phyloP scores from a whole-genome alignment of 2,113 vertebrate species.

The Hyperoodon ampullatus region DNA sequence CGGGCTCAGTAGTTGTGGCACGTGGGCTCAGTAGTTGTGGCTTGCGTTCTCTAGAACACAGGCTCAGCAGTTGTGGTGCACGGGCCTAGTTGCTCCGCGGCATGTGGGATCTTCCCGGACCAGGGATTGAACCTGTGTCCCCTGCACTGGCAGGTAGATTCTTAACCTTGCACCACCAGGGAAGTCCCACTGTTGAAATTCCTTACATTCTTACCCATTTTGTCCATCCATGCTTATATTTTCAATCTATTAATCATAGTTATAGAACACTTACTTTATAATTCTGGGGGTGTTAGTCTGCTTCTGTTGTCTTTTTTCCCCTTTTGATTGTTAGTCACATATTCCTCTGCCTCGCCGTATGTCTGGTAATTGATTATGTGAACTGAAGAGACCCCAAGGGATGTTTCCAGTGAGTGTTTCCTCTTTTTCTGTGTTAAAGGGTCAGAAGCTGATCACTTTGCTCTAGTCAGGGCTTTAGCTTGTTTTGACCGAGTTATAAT shows the following conservation, averaged over 20 bases:
- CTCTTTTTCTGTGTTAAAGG: not conserved
- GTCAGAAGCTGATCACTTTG: not conserved
- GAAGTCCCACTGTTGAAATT: not conserved
- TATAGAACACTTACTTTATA: not conserved
- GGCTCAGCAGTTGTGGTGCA: too few relatives aligned
- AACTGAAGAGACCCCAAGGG: not conserved
- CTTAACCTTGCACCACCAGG: too few relatives aligned
- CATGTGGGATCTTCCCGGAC: too few relatives aligned
- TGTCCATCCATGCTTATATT: not conserved
- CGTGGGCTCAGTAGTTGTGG: too few relatives aligned
- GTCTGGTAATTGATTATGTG: conserved; percentile 22
- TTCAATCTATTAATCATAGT: not conserved
- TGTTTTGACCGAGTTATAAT: not conserved
- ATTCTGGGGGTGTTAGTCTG: not conserved
- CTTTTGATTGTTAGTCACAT: not conserved
- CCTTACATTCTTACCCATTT: not conserved
- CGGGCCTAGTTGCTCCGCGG: too few relatives aligned
- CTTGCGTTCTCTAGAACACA: too few relatives aligned
- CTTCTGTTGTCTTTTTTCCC: not conserved
- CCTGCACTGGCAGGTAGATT: too few relatives aligned
- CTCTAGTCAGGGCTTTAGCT: not conserved
- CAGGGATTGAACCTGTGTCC: too few relatives aligned
- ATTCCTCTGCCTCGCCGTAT: not conserved
- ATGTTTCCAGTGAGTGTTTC: not conserved
- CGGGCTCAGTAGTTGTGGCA: too few relatives aligned